A percentile compares a stretch with the other conserved stretches of the same genome.
These are phyloP conservation scores for Phalacrocorax carbo DNA, from an alignment of 2,113 vertebrate species.

Conservation along the genomic window DNA sequence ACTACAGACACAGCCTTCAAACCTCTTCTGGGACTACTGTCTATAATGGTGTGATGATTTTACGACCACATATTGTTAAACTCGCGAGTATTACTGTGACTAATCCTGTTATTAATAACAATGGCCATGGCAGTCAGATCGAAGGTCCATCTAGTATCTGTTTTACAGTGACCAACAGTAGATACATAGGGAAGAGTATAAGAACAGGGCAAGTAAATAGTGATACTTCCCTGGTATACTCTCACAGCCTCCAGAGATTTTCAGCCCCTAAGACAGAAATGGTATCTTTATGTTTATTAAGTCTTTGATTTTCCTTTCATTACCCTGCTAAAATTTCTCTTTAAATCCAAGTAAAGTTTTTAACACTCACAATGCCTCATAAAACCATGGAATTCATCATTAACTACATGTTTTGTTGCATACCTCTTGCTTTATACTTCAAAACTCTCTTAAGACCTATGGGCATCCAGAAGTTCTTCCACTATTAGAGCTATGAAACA, in stretches of 20 bases:
- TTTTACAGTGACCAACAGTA: neutral
- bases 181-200: slow-evolving; percentile 5
- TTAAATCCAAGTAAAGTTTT: neutral
- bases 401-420: neutral
- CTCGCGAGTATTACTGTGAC: neutral
- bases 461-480: neutral
- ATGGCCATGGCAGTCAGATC: neutral
- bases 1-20: neutral
- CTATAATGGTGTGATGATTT: neutral
- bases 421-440: neutral
- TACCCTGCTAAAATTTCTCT: slow-evolving; percentile 11
- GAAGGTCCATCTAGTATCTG: neutral
- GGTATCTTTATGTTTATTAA: slow-evolving; percentile 60
- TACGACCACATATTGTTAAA: neutral
- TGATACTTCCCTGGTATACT: slow-evolving; percentile 59
- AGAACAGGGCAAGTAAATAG: slow-evolving; percentile 47
- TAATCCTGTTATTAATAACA: neutral
- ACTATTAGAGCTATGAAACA: neutral
- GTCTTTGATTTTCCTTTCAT: slow-evolving; percentile 9
- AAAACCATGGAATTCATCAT: no score
- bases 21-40: neutral
- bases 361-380: neutral
- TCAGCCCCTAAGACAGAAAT: slow-evolving; percentile 68
- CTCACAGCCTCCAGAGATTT: slow-evolving; percentile 68
- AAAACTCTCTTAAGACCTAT: neutral